These are phyloP conservation scores for Hypomesus transpacificus DNA, from an alignment of 2,113 vertebrate species.

Conservation along the genomic window DNA sequence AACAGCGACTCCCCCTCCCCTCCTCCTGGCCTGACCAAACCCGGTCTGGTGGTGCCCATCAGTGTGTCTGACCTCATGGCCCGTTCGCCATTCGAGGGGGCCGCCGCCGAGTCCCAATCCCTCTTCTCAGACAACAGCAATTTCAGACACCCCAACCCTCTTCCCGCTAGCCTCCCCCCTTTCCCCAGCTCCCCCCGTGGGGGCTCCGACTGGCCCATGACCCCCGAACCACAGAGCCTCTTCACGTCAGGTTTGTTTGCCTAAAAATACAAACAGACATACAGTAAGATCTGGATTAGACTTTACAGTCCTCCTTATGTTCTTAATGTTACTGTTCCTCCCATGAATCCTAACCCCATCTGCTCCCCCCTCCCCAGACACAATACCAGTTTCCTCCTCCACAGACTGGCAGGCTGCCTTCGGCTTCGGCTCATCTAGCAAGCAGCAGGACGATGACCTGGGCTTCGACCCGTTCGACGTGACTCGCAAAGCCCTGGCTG, in stretches of 20 bases:
- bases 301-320: not conserved
- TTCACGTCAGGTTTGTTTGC: constrained; percentile 88
- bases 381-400: constrained; percentile 96
- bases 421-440: constrained; percentile 94
- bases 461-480: constrained; percentile 99
- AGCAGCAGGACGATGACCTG: constrained; percentile 96
- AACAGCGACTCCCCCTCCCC: constrained; percentile 94
- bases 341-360: not conserved
- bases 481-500: constrained; percentile 97
- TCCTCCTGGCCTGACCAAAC: constrained; percentile 92
- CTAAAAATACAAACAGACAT: not conserved
- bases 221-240: constrained; percentile 98
- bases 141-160: constrained; percentile 96
- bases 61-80: constrained; percentile 90
- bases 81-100: constrained; percentile 95
- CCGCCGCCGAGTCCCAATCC: constrained; percentile 95
- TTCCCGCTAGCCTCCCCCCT: constrained; percentile 92
- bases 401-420: constrained; percentile 99
- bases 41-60: constrained; percentile 90
- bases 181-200: constrained; percentile 89
- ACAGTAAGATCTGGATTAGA: no score
- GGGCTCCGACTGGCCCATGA: constrained; percentile 94
- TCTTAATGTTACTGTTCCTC: not conserved
- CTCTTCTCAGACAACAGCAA: constrained; percentile 97
- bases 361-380: constrained; percentile 74